phyloP scores from a whole-genome alignment of 2,888 invertebrate genomes.

The Mechanitis mazaeus region DNA sequence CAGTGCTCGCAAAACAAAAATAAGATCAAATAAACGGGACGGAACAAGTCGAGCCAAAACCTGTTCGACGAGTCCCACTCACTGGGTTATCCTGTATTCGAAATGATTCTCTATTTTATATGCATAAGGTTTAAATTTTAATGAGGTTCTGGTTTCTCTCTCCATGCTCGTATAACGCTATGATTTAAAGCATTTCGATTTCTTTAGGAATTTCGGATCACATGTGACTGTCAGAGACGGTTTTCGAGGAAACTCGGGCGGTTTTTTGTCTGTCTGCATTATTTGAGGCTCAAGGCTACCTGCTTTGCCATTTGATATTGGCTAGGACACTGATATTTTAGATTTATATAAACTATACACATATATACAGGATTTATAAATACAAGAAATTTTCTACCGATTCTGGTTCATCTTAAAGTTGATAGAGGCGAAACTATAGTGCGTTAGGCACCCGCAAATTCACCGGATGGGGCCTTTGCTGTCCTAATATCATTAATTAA shows the following conservation, averaged over 20 bases:
- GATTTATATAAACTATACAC: neutral
- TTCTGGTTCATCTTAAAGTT: too few relatives aligned
- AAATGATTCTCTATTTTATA: slow-evolving; percentile 33
- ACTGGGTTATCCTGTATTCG: slow-evolving; percentile 27
- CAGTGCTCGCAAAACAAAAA: slow-evolving; percentile 74
- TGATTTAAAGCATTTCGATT: slow-evolving; percentile 72
- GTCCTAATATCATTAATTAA: too few relatives aligned
- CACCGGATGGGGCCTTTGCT: too few relatives aligned
- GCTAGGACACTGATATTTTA: neutral
- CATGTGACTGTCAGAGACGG: slow-evolving; percentile 40
- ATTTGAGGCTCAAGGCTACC: slow-evolving; percentile 26
- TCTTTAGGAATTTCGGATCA: slow-evolving; percentile 65
- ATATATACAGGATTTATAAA: neutral
- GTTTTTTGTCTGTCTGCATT: slow-evolving; percentile 32
- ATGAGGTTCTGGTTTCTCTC: neutral
- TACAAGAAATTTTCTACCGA: too few relatives aligned
- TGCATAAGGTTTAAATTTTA: slow-evolving; percentile 31
- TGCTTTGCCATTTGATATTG: slow-evolving; percentile 13
- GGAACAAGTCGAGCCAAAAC: slow-evolving; percentile 50
- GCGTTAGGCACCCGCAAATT: too few relatives aligned
- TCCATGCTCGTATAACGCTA: slow-evolving; percentile 40
- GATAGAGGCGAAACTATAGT: too few relatives aligned
- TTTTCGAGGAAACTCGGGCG: slow-evolving; percentile 30
- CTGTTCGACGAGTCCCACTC: slow-evolving; percentile 60
- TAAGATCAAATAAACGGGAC: slow-evolving; percentile 65